Evolutionary conservation across 1,140 invertebrate genomes (phyloP).

Genomic region (Zelostemma sp.): DNA sequence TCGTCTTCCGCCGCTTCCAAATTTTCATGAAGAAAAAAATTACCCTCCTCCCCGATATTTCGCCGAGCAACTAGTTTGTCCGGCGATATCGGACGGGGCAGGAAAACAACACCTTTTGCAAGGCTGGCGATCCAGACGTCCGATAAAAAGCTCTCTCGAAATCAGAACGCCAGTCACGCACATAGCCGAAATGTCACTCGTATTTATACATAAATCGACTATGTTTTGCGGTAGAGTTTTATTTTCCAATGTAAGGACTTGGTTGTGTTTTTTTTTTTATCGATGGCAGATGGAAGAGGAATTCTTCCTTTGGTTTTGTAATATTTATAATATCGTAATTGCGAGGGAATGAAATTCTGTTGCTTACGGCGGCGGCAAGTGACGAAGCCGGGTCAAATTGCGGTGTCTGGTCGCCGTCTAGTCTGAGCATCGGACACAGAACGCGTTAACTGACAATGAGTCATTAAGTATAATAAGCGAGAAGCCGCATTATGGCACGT

Average conservation of each 20-base stretch:
- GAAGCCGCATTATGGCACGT: constrained; percentile 34
- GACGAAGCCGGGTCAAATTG: constrained; percentile 42
- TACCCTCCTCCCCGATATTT: too few species aligned
- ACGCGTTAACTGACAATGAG: constrained; percentile 46
- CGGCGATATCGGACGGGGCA: background rate
- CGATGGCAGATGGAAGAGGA: too few species aligned
- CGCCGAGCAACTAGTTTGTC: background rate
- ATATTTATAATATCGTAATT: too few species aligned
- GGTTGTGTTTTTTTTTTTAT: too few species aligned
- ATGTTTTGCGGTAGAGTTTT: too few species aligned
- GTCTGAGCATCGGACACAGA: constrained; percentile 44
- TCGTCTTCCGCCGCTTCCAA: too few species aligned
- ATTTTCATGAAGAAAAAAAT: too few species aligned
- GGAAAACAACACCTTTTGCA: constrained; percentile 11
- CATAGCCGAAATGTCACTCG: constrained; percentile 12
- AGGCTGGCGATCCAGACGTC: constrained; percentile 16
- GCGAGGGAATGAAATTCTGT: too few species aligned
- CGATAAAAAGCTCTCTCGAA: constrained; percentile 15
- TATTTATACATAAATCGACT: background rate
- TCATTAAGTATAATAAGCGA: constrained; percentile 47
- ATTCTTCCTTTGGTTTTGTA: too few species aligned
- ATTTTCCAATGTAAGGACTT: too few species aligned
- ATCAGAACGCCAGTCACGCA: constrained; percentile 16
- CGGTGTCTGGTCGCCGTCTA: constrained; percentile 44
- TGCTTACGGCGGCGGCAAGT: constrained; percentile 18